phyloP scores from a whole-genome alignment of 1,140 invertebrate genomes.

The Acromyrmex charruanus region DNA sequence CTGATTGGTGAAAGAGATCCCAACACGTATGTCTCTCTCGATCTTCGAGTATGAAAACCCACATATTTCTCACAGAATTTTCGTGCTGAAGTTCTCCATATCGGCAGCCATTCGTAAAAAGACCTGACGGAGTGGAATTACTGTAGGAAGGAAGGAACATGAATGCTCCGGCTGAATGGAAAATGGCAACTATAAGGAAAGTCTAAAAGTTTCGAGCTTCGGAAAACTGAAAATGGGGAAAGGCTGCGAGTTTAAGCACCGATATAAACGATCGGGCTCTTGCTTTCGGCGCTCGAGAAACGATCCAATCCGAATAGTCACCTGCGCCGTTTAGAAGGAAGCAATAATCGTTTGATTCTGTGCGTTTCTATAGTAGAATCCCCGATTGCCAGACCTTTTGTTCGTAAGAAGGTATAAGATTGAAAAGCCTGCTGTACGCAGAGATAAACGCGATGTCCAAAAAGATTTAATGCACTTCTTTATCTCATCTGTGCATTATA shows the following conservation, averaged over 20 bases:
- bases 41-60: constrained; percentile 10
- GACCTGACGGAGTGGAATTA: constrained; percentile 49
- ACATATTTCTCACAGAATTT: constrained; percentile 32
- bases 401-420: constrained; percentile 32
- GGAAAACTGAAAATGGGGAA: constrained; percentile 36
- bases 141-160: constrained; percentile 8
- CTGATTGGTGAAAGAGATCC: constrained; percentile 10
- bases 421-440: background rate
- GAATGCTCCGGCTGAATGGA: constrained; percentile 43
- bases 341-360: constrained; percentile 59
- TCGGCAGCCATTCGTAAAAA: constrained; percentile 39
- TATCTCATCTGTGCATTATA: background rate
- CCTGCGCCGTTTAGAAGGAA: constrained; percentile 43
- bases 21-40: background rate
- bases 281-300: constrained; percentile 35
- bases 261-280: constrained; percentile 48
- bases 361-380: constrained; percentile 17
- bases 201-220: constrained; percentile 57
- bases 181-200: constrained; percentile 56
- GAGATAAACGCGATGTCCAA: background rate
- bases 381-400: background rate
- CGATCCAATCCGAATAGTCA: constrained; percentile 49
- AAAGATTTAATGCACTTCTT: background rate
- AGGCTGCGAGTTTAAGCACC: constrained; percentile 47
- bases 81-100: constrained; percentile 29